Conservation (phyloP, 2,113 vertebrate genomes). For the Rallus limicola region DNA sequence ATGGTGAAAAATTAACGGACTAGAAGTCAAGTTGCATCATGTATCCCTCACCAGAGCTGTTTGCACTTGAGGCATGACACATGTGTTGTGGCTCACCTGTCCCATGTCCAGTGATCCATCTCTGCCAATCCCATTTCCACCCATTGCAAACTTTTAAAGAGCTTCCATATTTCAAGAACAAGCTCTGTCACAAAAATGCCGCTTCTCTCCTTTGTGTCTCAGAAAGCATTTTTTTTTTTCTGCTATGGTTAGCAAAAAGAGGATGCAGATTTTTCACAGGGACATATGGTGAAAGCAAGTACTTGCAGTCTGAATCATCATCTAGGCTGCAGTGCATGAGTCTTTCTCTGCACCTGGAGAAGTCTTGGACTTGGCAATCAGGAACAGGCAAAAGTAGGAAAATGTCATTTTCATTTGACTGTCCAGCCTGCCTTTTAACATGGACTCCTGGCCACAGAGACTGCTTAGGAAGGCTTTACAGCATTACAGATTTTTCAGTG, state of each 20-base stretch:
- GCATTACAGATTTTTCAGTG: not conserved
- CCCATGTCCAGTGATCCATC: rapidly evolving
- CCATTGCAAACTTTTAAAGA: not conserved
- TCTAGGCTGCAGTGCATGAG: not conserved
- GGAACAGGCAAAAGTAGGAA: not conserved
- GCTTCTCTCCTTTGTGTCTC: not conserved
- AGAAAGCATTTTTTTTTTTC: not conserved
- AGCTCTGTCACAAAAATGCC: not conserved
- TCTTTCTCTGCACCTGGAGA: not conserved
- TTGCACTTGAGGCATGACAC: not conserved
- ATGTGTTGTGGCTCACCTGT: not conserved
- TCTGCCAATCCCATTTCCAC: not conserved
- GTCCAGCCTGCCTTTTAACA: not conserved
- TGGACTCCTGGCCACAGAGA: not conserved
- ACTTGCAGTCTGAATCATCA: not conserved
- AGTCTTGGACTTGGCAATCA: not conserved
- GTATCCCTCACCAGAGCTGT: not conserved
- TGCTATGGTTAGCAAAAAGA: not conserved
- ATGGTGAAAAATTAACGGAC: slow-evolving; percentile 19
- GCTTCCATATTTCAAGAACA: not conserved
- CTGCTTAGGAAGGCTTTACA: not conserved
- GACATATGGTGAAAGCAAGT: not conserved
- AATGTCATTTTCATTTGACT: not conserved
- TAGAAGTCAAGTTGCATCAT: slow-evolving; percentile 2
- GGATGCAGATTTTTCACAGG: not conserved